Evolutionary conservation across 30 jellyfish, hydroid and myxozoan genomes (phyloP).

Genomic region (Turritopsis rubra): DNA sequence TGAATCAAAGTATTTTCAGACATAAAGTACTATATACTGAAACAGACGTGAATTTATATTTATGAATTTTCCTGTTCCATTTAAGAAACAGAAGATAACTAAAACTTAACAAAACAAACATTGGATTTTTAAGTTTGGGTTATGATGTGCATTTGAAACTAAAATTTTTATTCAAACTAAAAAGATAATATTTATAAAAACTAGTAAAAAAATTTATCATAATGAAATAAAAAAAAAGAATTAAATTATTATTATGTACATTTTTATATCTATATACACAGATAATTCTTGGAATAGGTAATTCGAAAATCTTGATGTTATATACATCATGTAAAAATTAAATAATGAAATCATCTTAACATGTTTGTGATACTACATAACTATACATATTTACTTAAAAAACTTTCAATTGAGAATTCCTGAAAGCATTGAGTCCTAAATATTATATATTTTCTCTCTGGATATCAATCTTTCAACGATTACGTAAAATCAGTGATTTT

Average conservation of each 20-base stretch:
- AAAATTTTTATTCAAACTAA: not conserved
- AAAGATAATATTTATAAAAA: not conserved
- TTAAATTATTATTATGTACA: too few relatives aligned
- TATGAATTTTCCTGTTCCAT: not conserved
- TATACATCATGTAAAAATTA: not conserved
- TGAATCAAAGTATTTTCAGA: not conserved
- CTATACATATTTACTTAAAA: not conserved
- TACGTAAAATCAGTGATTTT: not conserved
- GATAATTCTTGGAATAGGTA: not conserved
- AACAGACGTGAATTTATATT: not conserved
- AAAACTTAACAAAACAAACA: not conserved
- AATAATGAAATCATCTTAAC: not conserved
- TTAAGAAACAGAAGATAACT: not conserved
- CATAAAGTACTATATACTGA: not conserved
- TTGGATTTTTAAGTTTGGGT: not conserved
- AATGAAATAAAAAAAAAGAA: not conserved
- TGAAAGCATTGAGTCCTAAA: not conserved
- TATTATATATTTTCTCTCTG: not conserved
- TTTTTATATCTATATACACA: not conserved
- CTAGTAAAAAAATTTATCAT: not conserved
- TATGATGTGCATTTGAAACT: not conserved
- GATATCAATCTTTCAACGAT: not conserved
- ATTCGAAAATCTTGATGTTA: not conserved
- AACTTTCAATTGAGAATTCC: not conserved
- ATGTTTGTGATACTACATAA: not conserved